Evolutionary conservation across 2,888 invertebrate genomes (phyloP).

Genomic region (Stenolophus ochropezus): DNA sequence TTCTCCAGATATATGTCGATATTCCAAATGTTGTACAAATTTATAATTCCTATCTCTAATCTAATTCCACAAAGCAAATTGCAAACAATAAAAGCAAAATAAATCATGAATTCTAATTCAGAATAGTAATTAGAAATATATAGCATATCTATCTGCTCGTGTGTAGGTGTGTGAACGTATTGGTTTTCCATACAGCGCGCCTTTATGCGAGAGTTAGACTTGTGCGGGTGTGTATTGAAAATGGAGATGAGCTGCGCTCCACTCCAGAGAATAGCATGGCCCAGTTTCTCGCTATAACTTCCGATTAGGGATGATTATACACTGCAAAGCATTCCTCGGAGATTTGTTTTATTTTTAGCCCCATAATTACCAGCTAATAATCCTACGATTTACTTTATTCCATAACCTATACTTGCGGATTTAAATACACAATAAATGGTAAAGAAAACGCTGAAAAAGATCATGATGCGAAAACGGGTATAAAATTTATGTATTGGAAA

Average conservation of each 20-base stretch:
- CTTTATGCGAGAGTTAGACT: background rate
- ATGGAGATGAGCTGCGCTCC: constrained; percentile 18
- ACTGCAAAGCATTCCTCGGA: constrained; percentile 17
- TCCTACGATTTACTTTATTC: constrained; percentile 39
- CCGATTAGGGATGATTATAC: constrained; percentile 51
- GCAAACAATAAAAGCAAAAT: too few species aligned
- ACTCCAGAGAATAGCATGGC: constrained; percentile 26
- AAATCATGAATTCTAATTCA: too few species aligned
- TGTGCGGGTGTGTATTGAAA: background rate
- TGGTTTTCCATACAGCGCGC: background rate
- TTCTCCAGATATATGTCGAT: too few species aligned
- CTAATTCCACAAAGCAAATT: too few species aligned
- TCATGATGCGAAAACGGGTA: background rate
- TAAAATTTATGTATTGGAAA: background rate
- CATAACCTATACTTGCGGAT: background rate
- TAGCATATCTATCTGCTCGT: background rate
- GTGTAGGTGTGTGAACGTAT: too few species aligned
- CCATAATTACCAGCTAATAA: constrained; percentile 51
- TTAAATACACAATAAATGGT: background rate
- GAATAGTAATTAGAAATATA: background rate
- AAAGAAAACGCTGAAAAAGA: background rate
- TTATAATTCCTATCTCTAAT: too few species aligned
- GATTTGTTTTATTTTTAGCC: constrained; percentile 44
- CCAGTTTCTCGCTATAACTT: constrained; percentile 53
- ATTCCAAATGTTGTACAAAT: too few species aligned